These are phyloP conservation scores for Megalops atlanticus DNA, from an alignment of 2,113 vertebrate genomes.

Conservation along the genomic window DNA sequence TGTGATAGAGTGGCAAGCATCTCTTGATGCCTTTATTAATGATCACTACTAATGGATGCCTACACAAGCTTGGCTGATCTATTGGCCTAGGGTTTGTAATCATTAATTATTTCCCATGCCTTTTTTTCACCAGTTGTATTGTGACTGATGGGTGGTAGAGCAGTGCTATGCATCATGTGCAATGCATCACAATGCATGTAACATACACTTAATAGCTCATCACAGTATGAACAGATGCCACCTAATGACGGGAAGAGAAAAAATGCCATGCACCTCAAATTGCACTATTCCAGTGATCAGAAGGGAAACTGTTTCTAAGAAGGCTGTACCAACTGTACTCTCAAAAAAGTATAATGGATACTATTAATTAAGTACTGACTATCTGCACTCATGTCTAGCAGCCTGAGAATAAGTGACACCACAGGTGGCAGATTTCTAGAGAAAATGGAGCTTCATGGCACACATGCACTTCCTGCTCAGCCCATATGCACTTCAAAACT, in stretches of 20 bases:
- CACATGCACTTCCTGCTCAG: background rate
- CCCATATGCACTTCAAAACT: background rate
- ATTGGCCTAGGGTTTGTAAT: too few relatives aligned
- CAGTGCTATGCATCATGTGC: background rate
- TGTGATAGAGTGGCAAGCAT: too few relatives aligned
- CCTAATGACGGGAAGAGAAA: background rate
- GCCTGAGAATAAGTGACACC: background rate
- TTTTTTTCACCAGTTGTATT: background rate
- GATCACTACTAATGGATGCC: too few relatives aligned
- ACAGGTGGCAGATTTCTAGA: background rate
- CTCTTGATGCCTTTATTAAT: too few relatives aligned
- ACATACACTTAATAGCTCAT: background rate
- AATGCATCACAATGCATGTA: background rate
- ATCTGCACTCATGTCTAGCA: background rate
- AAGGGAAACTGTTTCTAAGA: background rate
- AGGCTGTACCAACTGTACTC: too few relatives aligned
- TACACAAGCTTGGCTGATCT: too few relatives aligned
- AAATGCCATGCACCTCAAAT: too few relatives aligned
- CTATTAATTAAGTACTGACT: background rate
- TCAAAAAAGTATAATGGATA: background rate
- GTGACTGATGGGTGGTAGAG: background rate
- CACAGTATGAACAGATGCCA: background rate
- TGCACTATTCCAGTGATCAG: background rate
- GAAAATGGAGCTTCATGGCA: background rate
- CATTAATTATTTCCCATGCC: background rate